Conservation (phyloP, 2,113 vertebrate species). For the Apus apus region DNA sequence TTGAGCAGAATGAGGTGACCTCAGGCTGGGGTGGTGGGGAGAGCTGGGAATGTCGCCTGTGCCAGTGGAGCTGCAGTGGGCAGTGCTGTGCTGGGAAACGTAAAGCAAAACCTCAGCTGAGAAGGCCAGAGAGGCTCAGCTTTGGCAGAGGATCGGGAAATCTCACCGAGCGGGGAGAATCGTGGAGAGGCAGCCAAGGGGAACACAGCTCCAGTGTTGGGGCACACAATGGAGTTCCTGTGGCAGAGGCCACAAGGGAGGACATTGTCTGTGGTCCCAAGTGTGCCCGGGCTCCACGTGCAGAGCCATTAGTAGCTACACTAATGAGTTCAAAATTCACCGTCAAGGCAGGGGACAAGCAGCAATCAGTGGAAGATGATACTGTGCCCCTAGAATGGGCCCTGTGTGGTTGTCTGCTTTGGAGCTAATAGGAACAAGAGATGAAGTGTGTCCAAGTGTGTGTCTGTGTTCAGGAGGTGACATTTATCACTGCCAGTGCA, state of each 20-base stretch:
- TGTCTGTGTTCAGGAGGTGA: background rate
- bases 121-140: background rate
- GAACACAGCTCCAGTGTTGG: conserved; percentile 25
- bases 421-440: background rate
- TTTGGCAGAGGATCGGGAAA: background rate
- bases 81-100: background rate
- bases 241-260: background rate
- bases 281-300: background rate
- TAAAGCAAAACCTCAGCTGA: background rate
- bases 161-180: background rate
- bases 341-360: background rate
- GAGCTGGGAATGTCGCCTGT: background rate
- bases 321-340: background rate
- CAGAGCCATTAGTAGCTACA: background rate
- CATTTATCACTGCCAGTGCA: background rate
- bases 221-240: conserved; percentile 23
- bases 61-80: background rate
- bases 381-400: background rate
- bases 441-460: background rate
- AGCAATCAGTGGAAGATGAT: background rate
- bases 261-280: background rate
- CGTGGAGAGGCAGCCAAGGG: background rate
- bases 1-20: background rate
- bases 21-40: fast-evolving
- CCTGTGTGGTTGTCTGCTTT: background rate